Base-by-base conservation (phyloP, 2,888 invertebrate species). In the Malachius bipustulatus region DNA sequence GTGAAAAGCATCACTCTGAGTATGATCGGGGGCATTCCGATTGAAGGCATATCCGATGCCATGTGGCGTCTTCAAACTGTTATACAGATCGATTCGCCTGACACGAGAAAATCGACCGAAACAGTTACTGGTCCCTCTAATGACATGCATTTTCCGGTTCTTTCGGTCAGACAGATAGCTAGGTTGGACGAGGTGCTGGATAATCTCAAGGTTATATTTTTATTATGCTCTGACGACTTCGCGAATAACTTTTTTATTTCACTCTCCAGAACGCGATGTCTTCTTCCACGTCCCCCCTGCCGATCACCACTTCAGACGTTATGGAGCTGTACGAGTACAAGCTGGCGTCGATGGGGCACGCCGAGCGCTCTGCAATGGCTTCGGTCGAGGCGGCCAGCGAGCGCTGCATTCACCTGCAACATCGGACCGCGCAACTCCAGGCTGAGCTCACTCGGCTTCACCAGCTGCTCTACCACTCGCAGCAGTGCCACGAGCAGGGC, bases 321-420 rank as follows among this genome's bases (percentile, higher is more conserved):
- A 80, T 81, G 73, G 80, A 81, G 54, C 51, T 81, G 40, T 81
- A 78, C 37, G 77, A 79, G 12, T 79, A 77, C 54, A 78, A 79
- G 54, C 63, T 80, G 56, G 67, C 71, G 2, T 57, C 67, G 11
- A 63, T 71, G 62, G 60, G 60, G 6, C 66, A 69, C 40, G 63
- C 67, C 0, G 69, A 71, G 50, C 54, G 65, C 16, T 60, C 64
- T 0, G 63, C 68, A 28, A 61, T 67, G 48, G 59, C 59, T 3
- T 68, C 65, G 46, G 56, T 68, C 24, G 69, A 71, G 51, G 69
- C 70, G 1, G 67, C 69, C 0, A 65, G 64, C 10, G 64, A 63
- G 46, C 57, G 65, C 32, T 61, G 66, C 26, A 64, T 65, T 1
- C 64, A 65, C 44, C 51, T 71, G 16, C 65, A 70, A 36, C 70